Evolutionary conservation across 2,113 vertebrate genomes (phyloP).

Genomic region (Anguilla rostrata): DNA sequence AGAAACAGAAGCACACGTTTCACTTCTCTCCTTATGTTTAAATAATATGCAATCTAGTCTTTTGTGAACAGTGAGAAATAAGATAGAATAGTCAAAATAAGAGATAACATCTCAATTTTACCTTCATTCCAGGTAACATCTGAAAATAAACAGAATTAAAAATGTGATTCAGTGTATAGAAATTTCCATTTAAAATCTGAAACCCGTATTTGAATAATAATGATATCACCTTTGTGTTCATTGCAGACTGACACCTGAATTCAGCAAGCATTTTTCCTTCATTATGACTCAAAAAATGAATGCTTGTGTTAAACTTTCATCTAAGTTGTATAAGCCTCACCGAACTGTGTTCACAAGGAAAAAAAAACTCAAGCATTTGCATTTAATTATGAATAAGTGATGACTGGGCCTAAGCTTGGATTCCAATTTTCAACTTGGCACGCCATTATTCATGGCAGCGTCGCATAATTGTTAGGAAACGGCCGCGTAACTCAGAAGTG

Average conservation of each 20-base stretch:
- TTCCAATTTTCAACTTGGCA: too few relatives aligned
- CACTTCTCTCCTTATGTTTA: neutral
- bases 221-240: neutral
- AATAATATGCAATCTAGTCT: neutral
- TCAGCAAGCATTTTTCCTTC: too few relatives aligned
- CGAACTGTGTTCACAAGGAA: too few relatives aligned
- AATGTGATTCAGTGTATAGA: neutral
- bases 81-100: neutral
- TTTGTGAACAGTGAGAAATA: neutral
- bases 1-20: too few relatives aligned
- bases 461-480: neutral
- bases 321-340: too few relatives aligned
- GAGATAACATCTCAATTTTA: slow-evolving; percentile 36
- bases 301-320: too few relatives aligned
- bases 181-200: neutral
- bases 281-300: too few relatives aligned
- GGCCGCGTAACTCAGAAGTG: too few relatives aligned
- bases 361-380: too few relatives aligned
- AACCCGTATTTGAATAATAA: neutral
- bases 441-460: too few relatives aligned
- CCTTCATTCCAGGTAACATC: slow-evolving; percentile 72
- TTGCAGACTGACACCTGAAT: neutral
- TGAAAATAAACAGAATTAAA: slow-evolving; percentile 42
- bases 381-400: too few relatives aligned
- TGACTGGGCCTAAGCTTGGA: too few relatives aligned